phyloP scores from a whole-genome alignment of 2,113 vertebrate species.

The Caranx ignobilis region DNA sequence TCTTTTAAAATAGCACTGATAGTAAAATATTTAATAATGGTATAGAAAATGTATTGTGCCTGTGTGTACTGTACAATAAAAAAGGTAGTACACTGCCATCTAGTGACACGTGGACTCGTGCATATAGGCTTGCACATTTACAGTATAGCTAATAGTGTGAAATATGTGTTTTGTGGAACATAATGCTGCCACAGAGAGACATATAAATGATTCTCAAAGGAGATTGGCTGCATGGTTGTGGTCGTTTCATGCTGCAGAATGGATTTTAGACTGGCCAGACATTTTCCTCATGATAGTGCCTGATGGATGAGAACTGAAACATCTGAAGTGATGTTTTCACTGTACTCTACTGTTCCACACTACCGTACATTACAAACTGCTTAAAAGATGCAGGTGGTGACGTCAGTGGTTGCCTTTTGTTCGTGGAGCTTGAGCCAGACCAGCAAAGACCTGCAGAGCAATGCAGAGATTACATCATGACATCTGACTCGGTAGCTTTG shows the following conservation, averaged over 20 bases:
- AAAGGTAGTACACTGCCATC: constrained; percentile 11
- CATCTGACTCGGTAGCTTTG: too few species aligned
- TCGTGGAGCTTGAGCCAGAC: too few species aligned
- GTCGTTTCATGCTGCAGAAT: too few species aligned
- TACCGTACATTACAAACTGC: too few species aligned
- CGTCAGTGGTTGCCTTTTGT: too few species aligned
- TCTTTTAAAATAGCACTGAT: neutral
- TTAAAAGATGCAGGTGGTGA: too few species aligned
- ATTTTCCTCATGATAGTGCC: too few species aligned
- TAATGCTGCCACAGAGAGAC: neutral
- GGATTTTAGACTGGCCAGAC: too few species aligned
- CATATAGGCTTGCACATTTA: neutral
- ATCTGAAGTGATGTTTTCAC: neutral
- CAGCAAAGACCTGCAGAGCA: too few species aligned
- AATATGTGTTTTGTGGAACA: neutral
- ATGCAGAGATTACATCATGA: too few species aligned
- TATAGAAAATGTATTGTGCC: too few species aligned
- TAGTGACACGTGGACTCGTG: constrained; percentile 14
- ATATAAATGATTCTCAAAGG: neutral
- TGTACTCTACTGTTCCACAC: neutral
- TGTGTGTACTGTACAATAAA: neutral
- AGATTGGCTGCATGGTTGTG: too few species aligned
- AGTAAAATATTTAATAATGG: neutral
- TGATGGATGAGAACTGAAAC: neutral
- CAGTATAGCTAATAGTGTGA: neutral